Percentiles rank a stretch among this genome's conserved stretches.
Conservation (phyloP, 2,888 invertebrate species). For the Gandaritis pyraliata region DNA sequence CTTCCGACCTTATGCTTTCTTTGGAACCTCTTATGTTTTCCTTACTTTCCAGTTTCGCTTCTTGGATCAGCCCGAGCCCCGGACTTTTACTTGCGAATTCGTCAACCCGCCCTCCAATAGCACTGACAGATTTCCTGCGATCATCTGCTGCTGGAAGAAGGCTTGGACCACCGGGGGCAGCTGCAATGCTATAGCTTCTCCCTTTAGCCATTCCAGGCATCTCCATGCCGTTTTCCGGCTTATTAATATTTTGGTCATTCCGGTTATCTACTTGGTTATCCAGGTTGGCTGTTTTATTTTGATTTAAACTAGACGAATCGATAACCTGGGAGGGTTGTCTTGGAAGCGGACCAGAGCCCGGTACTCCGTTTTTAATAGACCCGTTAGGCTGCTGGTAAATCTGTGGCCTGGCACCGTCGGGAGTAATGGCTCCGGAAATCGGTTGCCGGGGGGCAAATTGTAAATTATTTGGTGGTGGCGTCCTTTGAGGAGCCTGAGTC, state of each 20-base stretch:
- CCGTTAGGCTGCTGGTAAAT: slow-evolving; percentile 62
- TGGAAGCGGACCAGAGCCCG: slow-evolving; percentile 55
- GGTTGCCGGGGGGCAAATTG: slow-evolving; percentile 81
- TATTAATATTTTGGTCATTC: slow-evolving; percentile 64
- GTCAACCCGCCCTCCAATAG: slow-evolving; percentile 73
- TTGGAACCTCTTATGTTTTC: slow-evolving; percentile 74
- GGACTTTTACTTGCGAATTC: slow-evolving; percentile 69
- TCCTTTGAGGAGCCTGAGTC: slow-evolving; percentile 66
- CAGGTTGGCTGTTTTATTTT: slow-evolving; percentile 77
- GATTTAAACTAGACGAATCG: slow-evolving; percentile 62
- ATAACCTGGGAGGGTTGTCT: slow-evolving; percentile 76
- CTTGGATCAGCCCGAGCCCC: slow-evolving; percentile 77
- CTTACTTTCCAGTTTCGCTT: slow-evolving; percentile 72
- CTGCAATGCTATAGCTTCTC: slow-evolving; percentile 82
- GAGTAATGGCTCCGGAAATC: slow-evolving; percentile 62
- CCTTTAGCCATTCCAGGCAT: slow-evolving; percentile 76
- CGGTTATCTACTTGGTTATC: slow-evolving; percentile 66
- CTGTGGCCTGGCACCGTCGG: slow-evolving; percentile 64
- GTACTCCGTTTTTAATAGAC: slow-evolving; percentile 57
- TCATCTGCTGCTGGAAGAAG: slow-evolving; percentile 78
- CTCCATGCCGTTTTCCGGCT: slow-evolving; percentile 70
- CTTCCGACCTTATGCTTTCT: slow-evolving; percentile 73
- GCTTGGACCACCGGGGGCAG: slow-evolving; percentile 76
- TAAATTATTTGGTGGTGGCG: slow-evolving; percentile 76
- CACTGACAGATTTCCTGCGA: slow-evolving; percentile 78